Evolutionary conservation across 1,140 invertebrate genomes (phyloP).

Genomic region (Solen grandis): DNA sequence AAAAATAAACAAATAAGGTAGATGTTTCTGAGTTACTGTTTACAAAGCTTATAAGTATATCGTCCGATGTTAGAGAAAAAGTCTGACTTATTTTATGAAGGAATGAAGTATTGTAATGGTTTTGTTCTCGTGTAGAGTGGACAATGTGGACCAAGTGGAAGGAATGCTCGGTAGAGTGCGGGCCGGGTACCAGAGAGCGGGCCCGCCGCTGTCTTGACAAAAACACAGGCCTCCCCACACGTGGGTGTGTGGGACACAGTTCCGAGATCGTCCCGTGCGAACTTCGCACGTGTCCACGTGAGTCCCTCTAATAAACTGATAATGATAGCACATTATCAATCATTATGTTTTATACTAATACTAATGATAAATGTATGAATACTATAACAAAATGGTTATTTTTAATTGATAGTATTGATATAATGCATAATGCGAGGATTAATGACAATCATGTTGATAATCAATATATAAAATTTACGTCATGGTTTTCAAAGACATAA

Average conservation of each 20-base stretch:
- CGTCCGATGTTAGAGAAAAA: too few species aligned
- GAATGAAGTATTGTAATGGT: too few species aligned
- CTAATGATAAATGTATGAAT: too few species aligned
- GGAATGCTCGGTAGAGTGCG: conserved; percentile 38
- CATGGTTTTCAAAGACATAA: neutral
- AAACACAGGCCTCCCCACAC: neutral
- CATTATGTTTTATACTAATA: too few species aligned
- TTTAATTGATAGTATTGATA: too few species aligned
- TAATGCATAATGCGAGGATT: neutral
- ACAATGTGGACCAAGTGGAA: conserved; percentile 32
- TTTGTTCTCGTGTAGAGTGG: conserved; percentile 23
- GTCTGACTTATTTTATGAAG: too few species aligned
- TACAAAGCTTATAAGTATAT: too few species aligned
- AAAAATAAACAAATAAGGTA: too few species aligned
- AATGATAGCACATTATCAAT: too few species aligned
- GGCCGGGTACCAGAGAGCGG: conserved; percentile 15
- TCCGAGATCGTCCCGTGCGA: conserved; percentile 5
- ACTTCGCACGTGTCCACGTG: conserved; percentile 32
- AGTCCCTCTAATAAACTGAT: too few species aligned
- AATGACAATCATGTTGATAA: neutral
- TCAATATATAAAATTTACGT: neutral
- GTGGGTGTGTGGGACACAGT: conserved; percentile 2
- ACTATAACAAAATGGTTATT: too few species aligned
- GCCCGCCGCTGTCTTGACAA: conserved; percentile 3
- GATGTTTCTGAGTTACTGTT: too few species aligned